Conservation (phyloP, 2,797 vertebrate genomes). For the Gouania willdenowi region DNA sequence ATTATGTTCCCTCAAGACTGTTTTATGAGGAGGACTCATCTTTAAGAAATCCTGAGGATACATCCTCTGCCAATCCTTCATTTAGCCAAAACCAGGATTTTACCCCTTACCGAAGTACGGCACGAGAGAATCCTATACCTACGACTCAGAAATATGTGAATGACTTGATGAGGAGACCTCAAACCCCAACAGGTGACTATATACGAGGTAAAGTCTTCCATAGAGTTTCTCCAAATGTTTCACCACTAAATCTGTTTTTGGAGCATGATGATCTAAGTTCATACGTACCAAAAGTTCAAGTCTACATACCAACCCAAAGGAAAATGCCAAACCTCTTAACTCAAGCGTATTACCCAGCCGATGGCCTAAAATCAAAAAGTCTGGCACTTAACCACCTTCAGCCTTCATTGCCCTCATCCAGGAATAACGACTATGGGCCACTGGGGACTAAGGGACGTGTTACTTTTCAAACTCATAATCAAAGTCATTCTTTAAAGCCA, state of each 20-base stretch:
- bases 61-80: not conserved
- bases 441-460: not conserved
- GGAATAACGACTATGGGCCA: too few relatives aligned
- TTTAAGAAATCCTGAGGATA: not conserved
- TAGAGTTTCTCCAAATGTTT: not conserved
- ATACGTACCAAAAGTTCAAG: conserved; percentile 1
- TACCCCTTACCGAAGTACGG: conserved; percentile 1
- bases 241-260: not conserved
- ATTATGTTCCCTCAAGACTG: not conserved
- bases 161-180: too few relatives aligned
- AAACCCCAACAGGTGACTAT: not conserved
- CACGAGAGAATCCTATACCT: too few relatives aligned
- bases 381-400: too few relatives aligned
- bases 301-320: not conserved
- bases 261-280: conserved; percentile 4
- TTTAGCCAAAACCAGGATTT: conserved; percentile 3
- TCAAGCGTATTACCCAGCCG: not conserved
- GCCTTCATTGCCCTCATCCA: too few relatives aligned
- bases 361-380: conserved; percentile 6
- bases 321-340: not conserved
- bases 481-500: too few relatives aligned
- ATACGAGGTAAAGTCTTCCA: not conserved
- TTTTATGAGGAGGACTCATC: not conserved
- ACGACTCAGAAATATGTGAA: too few relatives aligned
- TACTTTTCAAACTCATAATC: conserved; percentile 3